A percentile compares a stretch with the other conserved stretches of the same genome.
These are phyloP conservation scores for Gallinago stenura DNA, from an alignment of 2,797 vertebrate genomes.

Conservation along the genomic window DNA sequence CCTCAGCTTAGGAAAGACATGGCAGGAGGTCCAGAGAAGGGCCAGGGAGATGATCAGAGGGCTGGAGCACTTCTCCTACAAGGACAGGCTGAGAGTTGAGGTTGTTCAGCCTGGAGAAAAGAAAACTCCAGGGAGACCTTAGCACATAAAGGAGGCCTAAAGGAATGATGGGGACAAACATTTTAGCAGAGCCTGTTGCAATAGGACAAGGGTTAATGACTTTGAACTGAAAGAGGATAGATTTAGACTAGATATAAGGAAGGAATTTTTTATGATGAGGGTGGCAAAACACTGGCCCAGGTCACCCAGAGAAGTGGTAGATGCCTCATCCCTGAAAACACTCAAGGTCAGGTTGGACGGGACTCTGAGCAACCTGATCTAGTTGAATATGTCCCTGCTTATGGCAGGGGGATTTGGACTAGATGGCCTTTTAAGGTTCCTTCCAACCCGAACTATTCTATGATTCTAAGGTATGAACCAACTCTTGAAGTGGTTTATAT, in stretches of 20 bases:
- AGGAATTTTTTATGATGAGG: neutral
- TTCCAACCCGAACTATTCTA: neutral
- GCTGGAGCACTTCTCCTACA: neutral
- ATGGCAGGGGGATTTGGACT: neutral
- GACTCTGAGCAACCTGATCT: neutral
- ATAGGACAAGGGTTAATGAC: neutral
- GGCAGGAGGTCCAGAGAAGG: neutral
- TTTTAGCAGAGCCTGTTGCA: neutral
- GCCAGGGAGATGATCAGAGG: neutral
- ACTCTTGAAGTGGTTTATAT: neutral
- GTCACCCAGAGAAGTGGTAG: neutral
- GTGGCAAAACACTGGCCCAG: neutral
- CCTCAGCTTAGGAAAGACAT: neutral
- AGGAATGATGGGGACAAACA: neutral
- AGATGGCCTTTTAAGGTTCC: neutral
- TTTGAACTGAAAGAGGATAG: neutral
- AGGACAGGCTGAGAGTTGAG: neutral
- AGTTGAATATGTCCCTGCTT: neutral
- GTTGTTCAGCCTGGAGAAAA: neutral
- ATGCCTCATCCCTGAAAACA: neutral
- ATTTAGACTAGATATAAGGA: neutral
- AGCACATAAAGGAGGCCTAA: neutral
- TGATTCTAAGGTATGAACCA: neutral
- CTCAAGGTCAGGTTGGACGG: neutral
- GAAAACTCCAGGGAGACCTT: neutral